A percentile compares a stretch with the other conserved stretches of the same genome.
These are phyloP conservation scores for Microplitis mediator DNA, from an alignment of 1,140 invertebrate genomes.

Conservation along the genomic window DNA sequence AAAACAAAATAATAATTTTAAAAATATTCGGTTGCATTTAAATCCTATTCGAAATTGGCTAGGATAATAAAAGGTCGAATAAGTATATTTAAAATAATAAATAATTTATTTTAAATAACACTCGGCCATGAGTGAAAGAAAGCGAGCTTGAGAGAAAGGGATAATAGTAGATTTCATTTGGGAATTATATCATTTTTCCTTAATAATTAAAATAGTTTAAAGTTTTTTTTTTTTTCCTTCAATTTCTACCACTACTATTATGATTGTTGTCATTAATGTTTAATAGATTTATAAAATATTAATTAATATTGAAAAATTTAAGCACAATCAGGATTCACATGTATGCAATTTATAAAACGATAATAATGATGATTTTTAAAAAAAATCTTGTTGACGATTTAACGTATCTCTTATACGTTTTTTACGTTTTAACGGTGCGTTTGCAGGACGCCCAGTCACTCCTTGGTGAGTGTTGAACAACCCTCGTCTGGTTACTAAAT, in stretches of 20 bases:
- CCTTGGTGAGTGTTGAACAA: conserved; percentile 60
- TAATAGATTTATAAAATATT: not conserved
- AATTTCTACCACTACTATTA: not conserved
- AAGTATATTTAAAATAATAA: too few species aligned
- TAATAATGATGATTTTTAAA: not conserved
- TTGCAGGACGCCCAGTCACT: conserved; percentile 62
- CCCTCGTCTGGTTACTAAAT: conserved; percentile 63
- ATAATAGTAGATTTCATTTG: not conserved
- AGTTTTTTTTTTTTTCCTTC: not conserved
- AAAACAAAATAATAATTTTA: too few species aligned
- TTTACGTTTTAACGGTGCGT: conserved; percentile 61
- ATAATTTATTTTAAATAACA: not conserved
- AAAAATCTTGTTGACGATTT: conserved; percentile 4
- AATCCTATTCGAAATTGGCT: too few species aligned
- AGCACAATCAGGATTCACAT: conserved; percentile 14
- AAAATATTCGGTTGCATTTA: too few species aligned
- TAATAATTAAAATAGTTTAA: not conserved
- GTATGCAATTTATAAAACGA: not conserved
- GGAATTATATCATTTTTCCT: not conserved
- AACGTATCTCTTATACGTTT: conserved; percentile 21
- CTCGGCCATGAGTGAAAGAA: conserved; percentile 2
- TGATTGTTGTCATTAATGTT: not conserved
- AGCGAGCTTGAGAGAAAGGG: not conserved
- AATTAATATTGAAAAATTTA: not conserved
- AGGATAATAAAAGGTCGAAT: too few species aligned